Conservation (phyloP, 2,888 invertebrate species). For the Byasa hedistus region DNA sequence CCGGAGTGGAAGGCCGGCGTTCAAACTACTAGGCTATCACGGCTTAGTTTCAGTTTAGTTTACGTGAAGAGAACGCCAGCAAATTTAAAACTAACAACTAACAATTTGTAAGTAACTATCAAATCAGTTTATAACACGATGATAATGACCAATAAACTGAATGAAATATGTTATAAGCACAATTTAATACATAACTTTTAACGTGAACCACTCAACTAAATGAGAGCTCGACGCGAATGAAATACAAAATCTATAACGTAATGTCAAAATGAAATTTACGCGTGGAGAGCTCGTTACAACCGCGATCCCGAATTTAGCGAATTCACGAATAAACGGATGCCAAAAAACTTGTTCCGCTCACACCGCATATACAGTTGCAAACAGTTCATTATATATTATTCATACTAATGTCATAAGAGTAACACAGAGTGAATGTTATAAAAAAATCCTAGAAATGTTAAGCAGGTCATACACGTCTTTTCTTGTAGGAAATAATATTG, state of each 20-base stretch:
- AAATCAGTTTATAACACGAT: too few species aligned
- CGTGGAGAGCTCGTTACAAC: background rate
- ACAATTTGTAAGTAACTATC: background rate
- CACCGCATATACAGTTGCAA: constrained; percentile 5
- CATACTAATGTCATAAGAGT: too few species aligned
- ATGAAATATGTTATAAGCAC: too few species aligned
- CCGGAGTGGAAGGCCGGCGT: too few species aligned
- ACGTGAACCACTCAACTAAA: constrained; percentile 3
- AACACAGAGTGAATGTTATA: too few species aligned
- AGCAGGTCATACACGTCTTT: too few species aligned
- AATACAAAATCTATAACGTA: background rate
- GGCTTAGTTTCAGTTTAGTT: too few species aligned
- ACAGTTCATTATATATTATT: constrained; percentile 12
- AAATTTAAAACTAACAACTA: background rate
- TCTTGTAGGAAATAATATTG: too few species aligned
- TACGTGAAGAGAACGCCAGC: too few species aligned
- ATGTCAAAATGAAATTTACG: constrained; percentile 10
- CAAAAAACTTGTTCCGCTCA: constrained; percentile 18
- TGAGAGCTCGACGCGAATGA: background rate
- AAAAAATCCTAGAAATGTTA: too few species aligned
- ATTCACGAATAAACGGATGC: constrained; percentile 17
- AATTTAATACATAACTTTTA: background rate
- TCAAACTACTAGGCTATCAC: too few species aligned
- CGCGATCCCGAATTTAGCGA: constrained; percentile 5
- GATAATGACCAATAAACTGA: too few species aligned